Evolutionary conservation across 2,888 invertebrate species (phyloP).

Genomic region (Lottia gigantea): DNA sequence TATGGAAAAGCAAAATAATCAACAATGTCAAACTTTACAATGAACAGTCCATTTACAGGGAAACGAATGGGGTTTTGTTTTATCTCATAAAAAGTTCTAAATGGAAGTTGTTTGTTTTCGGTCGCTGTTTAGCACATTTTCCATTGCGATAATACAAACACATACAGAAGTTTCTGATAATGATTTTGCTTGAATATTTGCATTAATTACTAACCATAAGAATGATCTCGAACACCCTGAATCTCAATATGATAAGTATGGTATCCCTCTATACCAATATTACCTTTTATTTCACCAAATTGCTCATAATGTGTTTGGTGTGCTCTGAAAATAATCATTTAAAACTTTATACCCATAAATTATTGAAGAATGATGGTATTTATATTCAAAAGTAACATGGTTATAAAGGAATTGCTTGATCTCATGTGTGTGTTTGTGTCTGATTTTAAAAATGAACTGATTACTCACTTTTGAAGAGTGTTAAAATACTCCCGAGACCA

Average conservation of each 20-base stretch:
- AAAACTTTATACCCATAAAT: neutral
- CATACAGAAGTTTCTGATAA: neutral
- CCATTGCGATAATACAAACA: neutral
- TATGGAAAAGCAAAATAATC: no score
- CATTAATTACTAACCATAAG: constrained; percentile 73
- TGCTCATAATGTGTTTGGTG: constrained; percentile 89
- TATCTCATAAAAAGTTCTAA: no score
- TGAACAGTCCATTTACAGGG: neutral
- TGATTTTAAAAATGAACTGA: no score
- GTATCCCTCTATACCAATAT: constrained; percentile 72
- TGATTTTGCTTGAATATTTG: neutral
- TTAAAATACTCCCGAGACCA: constrained; percentile 80
- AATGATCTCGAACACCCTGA: constrained; percentile 82
- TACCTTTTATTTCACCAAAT: constrained; percentile 77
- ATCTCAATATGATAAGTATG: constrained; percentile 71
- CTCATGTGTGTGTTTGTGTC: no score
- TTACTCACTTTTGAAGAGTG: constrained; percentile 74
- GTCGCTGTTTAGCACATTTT: no score
- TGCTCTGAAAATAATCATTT: constrained; percentile 71
- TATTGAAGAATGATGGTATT: no score
- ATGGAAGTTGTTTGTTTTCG: no score
- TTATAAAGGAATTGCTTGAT: no score
- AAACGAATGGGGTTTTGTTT: neutral
- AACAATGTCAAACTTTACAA: no score
- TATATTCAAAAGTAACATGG: no score